A percentile compares a stretch with the other conserved stretches of the same genome.
phyloP scores from a whole-genome alignment of 2,888 invertebrate species.

The Sialis fuliginosa region DNA sequence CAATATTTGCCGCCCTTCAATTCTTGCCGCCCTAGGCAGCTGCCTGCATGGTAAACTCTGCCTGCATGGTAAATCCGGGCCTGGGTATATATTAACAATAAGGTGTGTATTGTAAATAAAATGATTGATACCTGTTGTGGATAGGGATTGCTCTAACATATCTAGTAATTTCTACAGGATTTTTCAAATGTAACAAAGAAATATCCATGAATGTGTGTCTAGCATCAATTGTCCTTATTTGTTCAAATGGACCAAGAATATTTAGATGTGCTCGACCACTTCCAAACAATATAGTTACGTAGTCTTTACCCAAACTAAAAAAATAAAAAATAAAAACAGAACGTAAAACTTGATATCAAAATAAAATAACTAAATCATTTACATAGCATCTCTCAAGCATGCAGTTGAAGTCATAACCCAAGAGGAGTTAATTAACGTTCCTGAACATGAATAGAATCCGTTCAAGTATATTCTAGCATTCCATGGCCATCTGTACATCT shows the following conservation, averaged over 20 bases:
- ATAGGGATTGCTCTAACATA: conserved; percentile 47
- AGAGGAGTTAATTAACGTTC: conserved; percentile 41
- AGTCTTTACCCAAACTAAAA: conserved; percentile 34
- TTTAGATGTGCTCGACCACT: conserved; percentile 38
- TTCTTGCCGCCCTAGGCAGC: no score
- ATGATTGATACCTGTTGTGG: conserved; percentile 15
- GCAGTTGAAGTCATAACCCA: conserved; percentile 40
- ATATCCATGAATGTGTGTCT: conserved; percentile 39
- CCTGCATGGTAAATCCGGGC: no score
- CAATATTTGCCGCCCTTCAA: no score
- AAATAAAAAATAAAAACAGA: not conserved
- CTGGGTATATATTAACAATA: no score
- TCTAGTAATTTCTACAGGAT: conserved; percentile 36
- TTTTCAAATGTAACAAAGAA: conserved; percentile 41
- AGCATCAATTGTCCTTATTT: conserved; percentile 42
- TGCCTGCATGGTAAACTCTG: no score
- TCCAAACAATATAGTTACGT: conserved; percentile 48
- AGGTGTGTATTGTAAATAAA: not conserved
- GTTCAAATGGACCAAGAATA: conserved; percentile 48
- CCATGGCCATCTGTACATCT: conserved; percentile 46
- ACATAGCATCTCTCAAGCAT: conserved; percentile 31
- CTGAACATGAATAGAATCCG: conserved; percentile 51
- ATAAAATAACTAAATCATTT: conserved; percentile 15
- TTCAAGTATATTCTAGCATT: conserved; percentile 51
- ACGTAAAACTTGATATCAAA: not conserved